Base-by-base conservation (phyloP, 2,113 vertebrate species). In the Bubo scandiacus region DNA sequence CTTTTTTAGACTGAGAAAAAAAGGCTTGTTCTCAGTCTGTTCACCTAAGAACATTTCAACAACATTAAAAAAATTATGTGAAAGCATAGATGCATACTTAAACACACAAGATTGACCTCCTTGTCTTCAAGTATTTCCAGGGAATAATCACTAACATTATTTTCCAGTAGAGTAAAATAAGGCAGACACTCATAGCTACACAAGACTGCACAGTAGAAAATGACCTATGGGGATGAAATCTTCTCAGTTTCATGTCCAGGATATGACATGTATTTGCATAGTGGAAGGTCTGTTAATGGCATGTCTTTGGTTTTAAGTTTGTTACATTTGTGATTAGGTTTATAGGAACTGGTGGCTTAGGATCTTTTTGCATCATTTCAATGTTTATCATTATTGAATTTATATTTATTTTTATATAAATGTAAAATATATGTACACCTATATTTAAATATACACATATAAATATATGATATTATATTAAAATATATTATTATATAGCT, bases 111-210 rank as follows among this genome's bases (percentile, higher is more conserved):
- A 43, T 6, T 73, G 77, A 89, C 29, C 36, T 70, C 43, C 0
- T 19, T 57, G 18, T 45, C 82, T 82, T 86, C 55, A 77, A 66
- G 22, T 45, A 59, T 66, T 77, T 89, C 19, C 36, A 91, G 67
- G 83, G 88, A 74, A 92, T 57, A 80, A 88, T 47, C 58, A 47
- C 4, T 43, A 38, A 71, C 22, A 67, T 23, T 58, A 8, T 78
- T 94, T 87, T 65, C 81, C 78, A 71, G 32, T 74, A 84, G 43
- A 81, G 81, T 71, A 86, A 89, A 93, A 89, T 71, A 79, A 85
- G 61, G 25, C 40, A 55, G 40, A 81, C 17, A 16, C 32, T 90
- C 18, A 72, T 34, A 74, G 15, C 30, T 70, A 34, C 25, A 62
- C 4, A 32, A 7, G 8, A 55, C 23, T 61, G 2, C 18, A 58